A percentile compares a stretch with the other conserved stretches of the same genome.
Evolutionary conservation across 2,888 invertebrate species (phyloP).

Genomic region (Galeruca laticollis): DNA sequence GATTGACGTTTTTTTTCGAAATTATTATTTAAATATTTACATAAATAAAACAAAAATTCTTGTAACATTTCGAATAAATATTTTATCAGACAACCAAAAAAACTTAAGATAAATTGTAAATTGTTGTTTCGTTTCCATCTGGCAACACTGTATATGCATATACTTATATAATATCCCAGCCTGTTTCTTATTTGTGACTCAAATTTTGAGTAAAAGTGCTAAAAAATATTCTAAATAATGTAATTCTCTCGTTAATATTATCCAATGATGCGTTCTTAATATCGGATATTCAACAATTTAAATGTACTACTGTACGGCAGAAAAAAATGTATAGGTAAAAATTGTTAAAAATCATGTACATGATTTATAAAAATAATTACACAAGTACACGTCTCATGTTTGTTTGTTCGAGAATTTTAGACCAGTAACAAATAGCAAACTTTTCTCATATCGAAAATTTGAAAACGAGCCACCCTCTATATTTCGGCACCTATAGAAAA

Average conservation of each 20-base stretch:
- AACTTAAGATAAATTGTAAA: no score
- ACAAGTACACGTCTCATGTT: constrained; percentile 59
- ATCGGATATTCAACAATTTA: constrained; percentile 44
- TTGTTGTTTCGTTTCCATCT: background rate
- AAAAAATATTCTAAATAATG: constrained; percentile 1
- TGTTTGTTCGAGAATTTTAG: constrained; percentile 53
- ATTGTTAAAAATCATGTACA: constrained; percentile 57
- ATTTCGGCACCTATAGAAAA: no score
- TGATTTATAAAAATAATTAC: constrained; percentile 59
- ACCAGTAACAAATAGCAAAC: constrained; percentile 13
- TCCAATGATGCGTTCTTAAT: constrained; percentile 20
- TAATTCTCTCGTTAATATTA: background rate
- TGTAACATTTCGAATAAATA: no score
- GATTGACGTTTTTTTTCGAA: no score
- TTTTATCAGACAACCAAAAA: no score
- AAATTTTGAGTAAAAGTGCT: background rate
- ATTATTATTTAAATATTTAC: no score
- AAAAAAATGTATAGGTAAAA: constrained; percentile 56
- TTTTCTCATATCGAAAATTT: background rate
- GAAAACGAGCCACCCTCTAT: no score
- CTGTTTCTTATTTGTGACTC: no score
- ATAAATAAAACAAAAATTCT: no score
- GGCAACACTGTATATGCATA: background rate
- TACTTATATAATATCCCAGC: background rate
- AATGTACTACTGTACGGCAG: constrained; percentile 49